Evolutionary conservation across 2,113 vertebrate species (phyloP).

Genomic region (Neomonachus schauinslandi): DNA sequence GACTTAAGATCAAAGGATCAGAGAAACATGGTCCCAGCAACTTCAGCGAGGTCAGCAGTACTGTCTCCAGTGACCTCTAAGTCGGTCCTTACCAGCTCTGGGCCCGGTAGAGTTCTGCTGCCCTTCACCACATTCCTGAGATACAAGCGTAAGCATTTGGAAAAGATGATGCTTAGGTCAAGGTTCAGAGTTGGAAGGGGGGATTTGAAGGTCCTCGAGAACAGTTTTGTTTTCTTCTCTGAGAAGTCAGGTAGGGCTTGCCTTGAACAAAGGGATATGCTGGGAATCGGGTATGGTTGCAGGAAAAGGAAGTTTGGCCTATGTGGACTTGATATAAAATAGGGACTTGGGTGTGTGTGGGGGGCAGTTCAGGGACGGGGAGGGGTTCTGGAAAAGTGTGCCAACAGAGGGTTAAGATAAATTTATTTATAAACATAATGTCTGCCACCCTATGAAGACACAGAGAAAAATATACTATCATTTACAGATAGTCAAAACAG

Average conservation of each 20-base stretch:
- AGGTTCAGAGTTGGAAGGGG: neutral
- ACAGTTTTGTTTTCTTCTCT: neutral
- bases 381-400: neutral
- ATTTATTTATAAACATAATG: conserved; percentile 36
- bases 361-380: too few relatives aligned
- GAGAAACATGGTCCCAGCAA: neutral
- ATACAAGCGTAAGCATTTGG: neutral
- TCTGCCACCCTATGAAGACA: neutral
- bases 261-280: neutral
- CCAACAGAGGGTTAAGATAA: neutral
- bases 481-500: neutral
- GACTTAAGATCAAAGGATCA: neutral
- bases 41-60: neutral
- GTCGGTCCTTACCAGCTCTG: neutral
- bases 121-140: neutral
- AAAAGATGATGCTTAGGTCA: neutral
- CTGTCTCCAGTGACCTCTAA: neutral
- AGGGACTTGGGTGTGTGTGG: neutral
- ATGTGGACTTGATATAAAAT: neutral
- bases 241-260: neutral
- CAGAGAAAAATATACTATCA: neutral
- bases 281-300: neutral
- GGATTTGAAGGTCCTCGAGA: too few relatives aligned
- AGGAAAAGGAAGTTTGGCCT: neutral
- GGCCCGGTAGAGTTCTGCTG: neutral